Conservation (phyloP, 2,113 vertebrate genomes). For the Apus apus region DNA sequence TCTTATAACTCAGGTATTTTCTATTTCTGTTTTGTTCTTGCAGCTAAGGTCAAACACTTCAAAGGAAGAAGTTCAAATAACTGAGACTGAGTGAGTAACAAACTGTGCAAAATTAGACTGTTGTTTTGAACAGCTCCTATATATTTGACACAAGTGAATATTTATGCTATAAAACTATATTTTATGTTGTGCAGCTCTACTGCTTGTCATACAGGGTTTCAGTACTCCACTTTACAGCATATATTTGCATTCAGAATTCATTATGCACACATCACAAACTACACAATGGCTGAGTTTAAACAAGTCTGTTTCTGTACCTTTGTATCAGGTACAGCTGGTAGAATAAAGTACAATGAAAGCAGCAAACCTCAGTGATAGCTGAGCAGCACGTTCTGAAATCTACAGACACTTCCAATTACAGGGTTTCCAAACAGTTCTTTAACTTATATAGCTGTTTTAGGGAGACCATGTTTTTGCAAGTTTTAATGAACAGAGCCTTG, state of each 20-base stretch:
- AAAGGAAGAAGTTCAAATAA: slow-evolving; percentile 20
- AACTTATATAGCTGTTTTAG: not conserved
- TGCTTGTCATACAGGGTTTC: slow-evolving; percentile 59
- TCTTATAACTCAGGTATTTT: not conserved
- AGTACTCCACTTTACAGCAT: slow-evolving; percentile 49
- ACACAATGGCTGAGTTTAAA: slow-evolving; percentile 62
- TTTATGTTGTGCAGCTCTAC: slow-evolving; percentile 52
- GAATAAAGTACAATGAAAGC: slow-evolving; percentile 41
- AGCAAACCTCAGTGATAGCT: slow-evolving; percentile 21
- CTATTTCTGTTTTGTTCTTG: not conserved
- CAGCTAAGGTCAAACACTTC: slow-evolving; percentile 33
- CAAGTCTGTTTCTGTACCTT: slow-evolving; percentile 56
- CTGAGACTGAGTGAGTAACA: slow-evolving; percentile 32
- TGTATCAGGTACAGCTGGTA: slow-evolving; percentile 56
- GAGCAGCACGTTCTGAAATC: slow-evolving; percentile 17
- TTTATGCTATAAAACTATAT: slow-evolving; percentile 49
- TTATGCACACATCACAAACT: slow-evolving; percentile 59
- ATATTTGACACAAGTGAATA: slow-evolving; percentile 46
- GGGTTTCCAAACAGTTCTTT: slow-evolving; percentile 6
- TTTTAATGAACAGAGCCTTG: not conserved
- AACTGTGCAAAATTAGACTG: slow-evolving; percentile 48
- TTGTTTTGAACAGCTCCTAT: slow-evolving; percentile 39
- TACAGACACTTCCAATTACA: slow-evolving; percentile 41
- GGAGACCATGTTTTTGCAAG: not conserved
- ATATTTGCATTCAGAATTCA: slow-evolving; percentile 59